Evolutionary conservation across 2,888 invertebrate genomes (phyloP).

Genomic region (Lamproptera curius): DNA sequence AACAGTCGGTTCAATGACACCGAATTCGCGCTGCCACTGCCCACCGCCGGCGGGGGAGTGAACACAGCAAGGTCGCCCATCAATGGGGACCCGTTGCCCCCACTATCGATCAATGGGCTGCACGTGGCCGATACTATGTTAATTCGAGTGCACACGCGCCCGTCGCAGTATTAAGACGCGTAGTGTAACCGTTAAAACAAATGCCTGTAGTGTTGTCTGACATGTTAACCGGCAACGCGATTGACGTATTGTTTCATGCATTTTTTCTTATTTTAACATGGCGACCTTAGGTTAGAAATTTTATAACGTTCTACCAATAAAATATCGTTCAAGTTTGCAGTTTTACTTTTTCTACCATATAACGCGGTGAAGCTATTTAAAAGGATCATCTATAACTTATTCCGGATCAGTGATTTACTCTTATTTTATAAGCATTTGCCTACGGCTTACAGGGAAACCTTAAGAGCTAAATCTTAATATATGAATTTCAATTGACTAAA

Average conservation of each 20-base stretch:
- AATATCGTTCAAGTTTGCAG: no score
- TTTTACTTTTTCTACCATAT: no score
- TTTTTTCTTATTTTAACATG: no score
- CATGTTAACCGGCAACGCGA: background rate
- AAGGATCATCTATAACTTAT: background rate
- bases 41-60: constrained; percentile 25
- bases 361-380: background rate
- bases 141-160: constrained; percentile 30
- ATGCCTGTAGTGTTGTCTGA: no score
- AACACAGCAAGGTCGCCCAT: constrained; percentile 41
- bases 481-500: no score
- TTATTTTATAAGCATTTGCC: no score
- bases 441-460: no score
- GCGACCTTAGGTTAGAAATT: no score
- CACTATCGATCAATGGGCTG: constrained; percentile 58
- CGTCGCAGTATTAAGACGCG: constrained; percentile 20
- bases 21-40: constrained; percentile 50
- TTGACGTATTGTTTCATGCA: no score
- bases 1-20: constrained; percentile 37
- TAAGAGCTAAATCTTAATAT: no score
- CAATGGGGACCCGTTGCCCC: constrained; percentile 50
- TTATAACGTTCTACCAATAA: no score
- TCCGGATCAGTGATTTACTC: no score
- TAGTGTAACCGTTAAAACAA: constrained; percentile 2
- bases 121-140: constrained; percentile 59